Evolutionary conservation across 1,140 invertebrate species (phyloP), one percentile per base, ranked within the genome.

Genomic region (Meloidogyne exigua): DNA sequence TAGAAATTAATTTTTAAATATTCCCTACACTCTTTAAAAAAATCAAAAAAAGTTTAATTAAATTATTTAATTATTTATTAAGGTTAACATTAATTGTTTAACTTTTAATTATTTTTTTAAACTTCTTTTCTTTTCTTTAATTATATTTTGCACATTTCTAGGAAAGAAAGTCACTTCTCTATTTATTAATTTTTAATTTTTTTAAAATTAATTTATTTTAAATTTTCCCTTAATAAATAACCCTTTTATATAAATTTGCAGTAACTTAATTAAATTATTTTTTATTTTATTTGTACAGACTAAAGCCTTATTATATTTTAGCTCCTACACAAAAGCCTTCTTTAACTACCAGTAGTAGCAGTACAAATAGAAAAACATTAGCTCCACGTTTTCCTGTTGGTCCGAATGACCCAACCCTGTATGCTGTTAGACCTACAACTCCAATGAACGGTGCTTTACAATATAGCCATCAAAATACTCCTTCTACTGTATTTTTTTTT

Each of bases 401-500:
- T 15, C 71, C 71, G 13, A 72, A 72, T 28, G 71, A 72, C 26
- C 71, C 71, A 9, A 72, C 71, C 25, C n/a, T 72, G n/a, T 57
- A 57, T 64, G 71, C 71, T 4, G 71, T 72, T 13, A 72, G 71
- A 21, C 71, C 71, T 15, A 72, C 71, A 32, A 72, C 71, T 15
- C 71, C 71, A 36, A 72, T 72, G 71, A 72, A 72, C 26, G 71
- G 71, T n/a, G 65, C 65, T 67, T 39, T n/a, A 18, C 65, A 21
- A 10, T 63, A 62, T 25, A 21, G 36, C 13, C n/a, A 21, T 12
- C 44, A 44, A 72, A 72, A 32, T 36, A 70, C 42, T 70, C 44
- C 68, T 18, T 57, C 68, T 18, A n/a, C 44, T 57, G 71, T 72
- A 62, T 57, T 7, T 63, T 49, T 9, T 18, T 49, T 3, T 3